Base-by-base conservation (phyloP, 2,113 vertebrate genomes). In the Dendrocopos noguchii region DNA sequence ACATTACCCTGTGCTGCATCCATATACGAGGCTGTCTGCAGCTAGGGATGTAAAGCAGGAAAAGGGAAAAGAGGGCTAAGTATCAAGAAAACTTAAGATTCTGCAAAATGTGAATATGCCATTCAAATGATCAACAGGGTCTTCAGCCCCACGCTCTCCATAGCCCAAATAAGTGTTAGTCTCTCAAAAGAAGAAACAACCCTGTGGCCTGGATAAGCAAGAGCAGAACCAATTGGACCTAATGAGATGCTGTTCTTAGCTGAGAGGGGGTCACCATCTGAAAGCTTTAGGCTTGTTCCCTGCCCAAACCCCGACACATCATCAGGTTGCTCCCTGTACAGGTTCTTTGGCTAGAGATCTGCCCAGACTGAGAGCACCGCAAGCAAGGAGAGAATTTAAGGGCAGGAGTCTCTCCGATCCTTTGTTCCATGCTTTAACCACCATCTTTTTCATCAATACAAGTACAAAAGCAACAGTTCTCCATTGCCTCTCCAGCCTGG, bases 401-500 rank as follows among this genome's bases (percentile, higher is more conserved):
- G 68, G 47, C 36, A 77, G 29, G 12, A 89, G n/a, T 56, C 72
- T 67, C 75, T 77, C 79, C 18, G 42, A 85, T 91, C 60, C 91
- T 95, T 94, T 96, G 95, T 91, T 96, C 29, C 61, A 42, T 1
- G 24, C 68, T 65, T 80, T n/a, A 36, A 87, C 53, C 82, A 94
- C 82, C 82, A 91, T 44, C 68, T 93, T 95, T 89, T 82, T 87
- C 85, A 91, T 93, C 87, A 65, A 42, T n/a, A 47, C 44, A 78
- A 80, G 64, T 84, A 91, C 71, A 91, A 94, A 92, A 90, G 73
- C 91, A 95, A 94, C 82, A 90, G 90, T 90, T 92, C 87, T 34
- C 44, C 16, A 15, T 55, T 95, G 60, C 57, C 33, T 72, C 84
- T 63, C 44, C 75, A 84, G 79, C n/a, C 55, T 75, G 72, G 71